Percentiles rank a stretch among this genome's conserved stretches.
Conservation (phyloP, 2,888 invertebrate species). For the Xestia rhomboidea region DNA sequence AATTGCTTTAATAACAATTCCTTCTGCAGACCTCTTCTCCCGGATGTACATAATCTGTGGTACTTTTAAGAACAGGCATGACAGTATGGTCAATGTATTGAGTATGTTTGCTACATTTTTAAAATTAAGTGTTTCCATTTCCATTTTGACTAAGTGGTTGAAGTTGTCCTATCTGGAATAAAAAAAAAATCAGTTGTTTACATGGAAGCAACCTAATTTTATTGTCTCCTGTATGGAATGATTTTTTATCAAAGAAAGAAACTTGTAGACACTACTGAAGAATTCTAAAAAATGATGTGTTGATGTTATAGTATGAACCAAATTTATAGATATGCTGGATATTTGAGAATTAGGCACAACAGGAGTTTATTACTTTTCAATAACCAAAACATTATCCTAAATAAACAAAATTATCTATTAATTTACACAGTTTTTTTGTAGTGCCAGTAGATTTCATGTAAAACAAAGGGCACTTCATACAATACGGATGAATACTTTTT, state of each 20-base stretch:
- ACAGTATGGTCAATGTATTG: slow-evolving; percentile 94
- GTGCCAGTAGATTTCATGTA: not conserved
- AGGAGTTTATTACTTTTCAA: too few species aligned
- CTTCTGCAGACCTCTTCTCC: slow-evolving; percentile 92
- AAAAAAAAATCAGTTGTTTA: not conserved
- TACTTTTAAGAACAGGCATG: slow-evolving; percentile 94
- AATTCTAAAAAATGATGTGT: not conserved
- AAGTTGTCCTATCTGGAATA: slow-evolving; percentile 29
- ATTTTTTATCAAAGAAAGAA: not conserved
- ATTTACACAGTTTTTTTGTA: not conserved
- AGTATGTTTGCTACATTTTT: slow-evolving; percentile 81
- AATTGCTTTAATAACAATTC: slow-evolving; percentile 92
- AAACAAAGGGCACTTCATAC: not conserved
- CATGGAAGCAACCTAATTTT: not conserved
- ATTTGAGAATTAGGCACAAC: not conserved
- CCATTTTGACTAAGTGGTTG: slow-evolving; percentile 68
- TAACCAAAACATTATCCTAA: not conserved
- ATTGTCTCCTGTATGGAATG: not conserved
- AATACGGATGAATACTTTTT: not conserved
- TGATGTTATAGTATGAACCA: not conserved
- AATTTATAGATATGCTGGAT: not conserved
- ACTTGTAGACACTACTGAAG: not conserved
- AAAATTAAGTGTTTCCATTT: slow-evolving; percentile 69
- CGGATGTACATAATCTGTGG: slow-evolving; percentile 94
- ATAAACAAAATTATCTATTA: not conserved